These are phyloP conservation scores for Neuroscelio doddi DNA, from an alignment of 2,888 invertebrate species.

Conservation along the genomic window DNA sequence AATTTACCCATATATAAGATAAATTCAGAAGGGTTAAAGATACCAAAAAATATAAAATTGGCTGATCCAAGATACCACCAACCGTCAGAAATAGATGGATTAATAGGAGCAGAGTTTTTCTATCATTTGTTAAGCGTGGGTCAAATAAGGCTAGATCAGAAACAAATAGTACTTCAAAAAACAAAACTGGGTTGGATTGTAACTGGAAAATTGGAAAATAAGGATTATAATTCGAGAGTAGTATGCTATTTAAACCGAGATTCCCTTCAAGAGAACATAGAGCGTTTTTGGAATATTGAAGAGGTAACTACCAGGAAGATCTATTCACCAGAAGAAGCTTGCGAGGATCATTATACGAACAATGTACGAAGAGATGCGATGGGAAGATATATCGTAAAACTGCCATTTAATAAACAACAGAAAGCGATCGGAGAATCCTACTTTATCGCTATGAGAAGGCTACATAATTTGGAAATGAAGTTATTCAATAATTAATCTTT, in stretches of 20 bases:
- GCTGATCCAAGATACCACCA: slow-evolving; percentile 41
- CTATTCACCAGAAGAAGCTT: slow-evolving; percentile 14
- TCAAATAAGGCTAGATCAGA: slow-evolving; percentile 30
- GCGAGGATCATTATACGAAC: too few species aligned
- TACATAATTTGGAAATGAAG: too few species aligned
- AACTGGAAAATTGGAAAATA: neutral
- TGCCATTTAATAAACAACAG: too few species aligned
- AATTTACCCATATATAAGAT: too few species aligned
- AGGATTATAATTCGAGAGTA: neutral
- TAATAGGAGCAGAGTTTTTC: slow-evolving; percentile 26
- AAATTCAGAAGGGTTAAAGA: too few species aligned
- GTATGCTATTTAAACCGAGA: slow-evolving; percentile 6
- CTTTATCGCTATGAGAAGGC: too few species aligned
- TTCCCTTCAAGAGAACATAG: slow-evolving; percentile 12
- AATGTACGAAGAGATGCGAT: too few species aligned
- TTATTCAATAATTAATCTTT: too few species aligned
- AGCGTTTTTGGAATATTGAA: slow-evolving; percentile 46
- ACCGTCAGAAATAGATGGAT: slow-evolving; percentile 25
- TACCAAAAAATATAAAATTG: slow-evolving; percentile 25
- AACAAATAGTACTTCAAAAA: slow-evolving; percentile 40
- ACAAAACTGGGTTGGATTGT: slow-evolving; percentile 42
- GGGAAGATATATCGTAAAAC: too few species aligned
- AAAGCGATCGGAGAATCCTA: too few species aligned
- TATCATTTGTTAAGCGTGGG: slow-evolving; percentile 33
- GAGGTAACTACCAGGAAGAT: slow-evolving; percentile 6